Evolutionary conservation across 2,113 vertebrate genomes (phyloP), one percentile per base, ranked within the genome.

Genomic region (Etheostoma spectabile): DNA sequence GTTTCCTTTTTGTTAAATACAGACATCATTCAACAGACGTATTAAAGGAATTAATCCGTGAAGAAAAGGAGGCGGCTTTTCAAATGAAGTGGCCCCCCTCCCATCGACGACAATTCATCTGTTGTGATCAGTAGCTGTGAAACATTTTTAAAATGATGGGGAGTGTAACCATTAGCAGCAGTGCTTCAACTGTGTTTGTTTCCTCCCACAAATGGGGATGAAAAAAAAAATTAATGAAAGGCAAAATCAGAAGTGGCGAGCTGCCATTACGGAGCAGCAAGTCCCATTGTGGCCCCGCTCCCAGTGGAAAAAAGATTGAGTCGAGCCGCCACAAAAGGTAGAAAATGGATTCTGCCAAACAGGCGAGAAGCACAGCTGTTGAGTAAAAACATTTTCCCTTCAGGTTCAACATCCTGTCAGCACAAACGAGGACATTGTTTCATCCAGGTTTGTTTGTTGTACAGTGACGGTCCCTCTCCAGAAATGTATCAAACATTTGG

Each of bases 171-270:
- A 63, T 56, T 5, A 38, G 69, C 71, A 27, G 51, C 10, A 35
- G 14, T 64, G 52, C 59, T 45, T 79, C 30, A 0, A 19, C 38
- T 49, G 15, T 74, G 70, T 67, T 59, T 59, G 56, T 71, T 76
- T 51, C 38, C n/a, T 52, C 18, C 24, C 49, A 2, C 27, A n/a
- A 60, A 67, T 53, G 53, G 62, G 65, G 51, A 15, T 22, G 48
- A 71, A 80, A 80, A 71, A n/a, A 62, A 76, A 77, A 77, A 67
- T 74, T 22, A 76, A 68, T 72, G 60, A 63, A 24, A 76, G 60
- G 66, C 7, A 30, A 81, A 52, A 61, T 60, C 56, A 56, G 77
- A 61, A 24, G 45, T 46, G 74, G 63, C 64, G 75, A 53, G 80
- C 67, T 46, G 53, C 62, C 71, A 61, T 79, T 73, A 72, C 30